Evolutionary conservation across 2,113 vertebrate species (phyloP).

Genomic region (Tachuris rubrigastra): DNA sequence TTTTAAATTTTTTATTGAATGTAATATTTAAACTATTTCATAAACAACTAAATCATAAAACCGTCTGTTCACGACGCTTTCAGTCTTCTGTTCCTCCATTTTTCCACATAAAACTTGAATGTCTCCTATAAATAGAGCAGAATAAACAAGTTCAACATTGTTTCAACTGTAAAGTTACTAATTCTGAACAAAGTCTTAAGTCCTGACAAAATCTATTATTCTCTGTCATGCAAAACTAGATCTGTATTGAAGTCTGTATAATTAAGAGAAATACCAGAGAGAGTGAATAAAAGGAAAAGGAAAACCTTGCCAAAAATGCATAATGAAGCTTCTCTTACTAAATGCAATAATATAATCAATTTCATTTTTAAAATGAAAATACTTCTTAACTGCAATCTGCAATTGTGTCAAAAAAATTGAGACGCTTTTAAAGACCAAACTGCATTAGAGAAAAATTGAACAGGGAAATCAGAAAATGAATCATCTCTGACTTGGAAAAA

Average conservation of each 20-base stretch:
- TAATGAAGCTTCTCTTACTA: constrained; percentile 54
- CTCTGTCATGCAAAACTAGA: constrained; percentile 43
- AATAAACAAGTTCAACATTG: constrained; percentile 19
- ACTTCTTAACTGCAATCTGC: constrained; percentile 43
- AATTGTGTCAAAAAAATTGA: constrained; percentile 22
- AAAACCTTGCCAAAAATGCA: constrained; percentile 51
- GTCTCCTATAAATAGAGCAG: constrained; percentile 76
- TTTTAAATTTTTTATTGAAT: constrained; percentile 41
- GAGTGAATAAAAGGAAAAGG: constrained; percentile 40
- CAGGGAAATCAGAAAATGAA: not conserved
- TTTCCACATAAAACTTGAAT: constrained; percentile 82
- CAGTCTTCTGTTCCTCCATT: constrained; percentile 66
- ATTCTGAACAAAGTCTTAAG: not conserved
- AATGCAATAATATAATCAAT: constrained; percentile 51
- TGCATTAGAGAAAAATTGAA: not conserved
- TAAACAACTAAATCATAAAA: constrained; percentile 1
- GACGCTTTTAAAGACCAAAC: not conserved
- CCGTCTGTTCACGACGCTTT: not conserved
- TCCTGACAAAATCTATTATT: constrained; percentile 31
- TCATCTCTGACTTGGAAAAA: not conserved
- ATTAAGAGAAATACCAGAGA: constrained; percentile 51
- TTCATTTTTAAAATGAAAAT: constrained; percentile 42
- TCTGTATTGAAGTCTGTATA: constrained; percentile 40
- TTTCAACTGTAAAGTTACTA: constrained; percentile 13
- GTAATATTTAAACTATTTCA: constrained; percentile 42